These are phyloP conservation scores for Oreochromis tanganicae DNA, from an alignment of 2,113 vertebrate genomes.

Conservation along the genomic window DNA sequence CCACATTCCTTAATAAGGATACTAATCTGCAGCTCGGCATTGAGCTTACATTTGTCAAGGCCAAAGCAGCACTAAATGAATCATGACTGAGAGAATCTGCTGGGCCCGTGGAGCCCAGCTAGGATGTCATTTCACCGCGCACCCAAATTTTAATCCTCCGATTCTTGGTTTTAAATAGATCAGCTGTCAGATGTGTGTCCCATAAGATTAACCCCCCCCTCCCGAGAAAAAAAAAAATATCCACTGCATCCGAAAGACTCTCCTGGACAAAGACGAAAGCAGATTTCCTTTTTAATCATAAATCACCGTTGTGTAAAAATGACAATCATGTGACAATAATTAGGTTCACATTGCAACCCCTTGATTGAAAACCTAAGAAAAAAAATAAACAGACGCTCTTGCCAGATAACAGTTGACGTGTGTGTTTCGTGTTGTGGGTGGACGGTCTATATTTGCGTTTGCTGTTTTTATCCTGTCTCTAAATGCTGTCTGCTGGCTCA, in stretches of 20 bases:
- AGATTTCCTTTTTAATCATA: constrained; percentile 45
- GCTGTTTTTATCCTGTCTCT: not conserved
- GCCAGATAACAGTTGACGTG: not conserved
- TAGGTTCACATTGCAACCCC: not conserved
- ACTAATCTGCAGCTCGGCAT: not conserved
- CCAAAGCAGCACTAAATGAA: not conserved
- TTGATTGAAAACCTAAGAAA: not conserved
- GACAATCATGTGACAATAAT: constrained; percentile 20
- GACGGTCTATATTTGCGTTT: not conserved
- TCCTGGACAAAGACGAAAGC: not conserved
- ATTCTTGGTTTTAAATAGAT: not conserved
- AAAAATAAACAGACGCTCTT: not conserved
- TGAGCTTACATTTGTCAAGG: not conserved
- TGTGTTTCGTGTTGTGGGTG: not conserved
- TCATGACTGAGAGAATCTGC: not conserved
- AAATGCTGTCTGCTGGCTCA: not conserved
- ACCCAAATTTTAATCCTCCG: not conserved
- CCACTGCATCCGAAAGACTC: not conserved
- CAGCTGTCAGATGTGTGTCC: constrained; percentile 5
- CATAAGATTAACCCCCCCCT: not conserved
- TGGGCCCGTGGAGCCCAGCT: not conserved
- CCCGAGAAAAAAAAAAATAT: not conserved
- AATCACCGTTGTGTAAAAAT: constrained; percentile 49
- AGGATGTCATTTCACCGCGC: not conserved
- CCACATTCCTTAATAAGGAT: not conserved